phyloP scores from a whole-genome alignment of 2,113 vertebrate genomes.

The Syngnathoides biaculeatus region DNA sequence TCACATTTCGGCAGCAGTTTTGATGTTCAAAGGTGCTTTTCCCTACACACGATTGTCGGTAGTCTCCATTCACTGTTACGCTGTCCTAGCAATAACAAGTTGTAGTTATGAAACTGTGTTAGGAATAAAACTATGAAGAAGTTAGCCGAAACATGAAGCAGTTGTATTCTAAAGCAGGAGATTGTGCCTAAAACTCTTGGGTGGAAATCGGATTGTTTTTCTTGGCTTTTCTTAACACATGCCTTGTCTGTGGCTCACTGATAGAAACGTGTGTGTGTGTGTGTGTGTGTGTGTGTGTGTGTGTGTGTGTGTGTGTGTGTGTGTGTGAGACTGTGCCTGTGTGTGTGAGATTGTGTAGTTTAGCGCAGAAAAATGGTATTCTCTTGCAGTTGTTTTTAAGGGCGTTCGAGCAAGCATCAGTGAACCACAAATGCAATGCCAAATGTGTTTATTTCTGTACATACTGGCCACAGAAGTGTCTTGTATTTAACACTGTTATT shows the following conservation, averaged over 20 bases:
- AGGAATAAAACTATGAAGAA: constrained; percentile 28
- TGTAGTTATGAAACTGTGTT: constrained; percentile 78
- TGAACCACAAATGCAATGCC: constrained; percentile 81
- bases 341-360: constrained; percentile 70
- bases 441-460: constrained; percentile 90
- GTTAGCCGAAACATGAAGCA: constrained; percentile 79
- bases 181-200: constrained; percentile 85
- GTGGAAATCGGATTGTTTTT: constrained; percentile 77
- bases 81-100: constrained; percentile 94
- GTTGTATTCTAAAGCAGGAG: constrained; percentile 82
- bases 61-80: constrained; percentile 84
- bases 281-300: constrained; percentile 63
- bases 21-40: constrained; percentile 86
- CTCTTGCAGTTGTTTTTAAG: constrained; percentile 64
- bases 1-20: constrained; percentile 76
- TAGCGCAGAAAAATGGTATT: constrained; percentile 70
- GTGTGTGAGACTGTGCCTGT: constrained; percentile 65
- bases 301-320: no score
- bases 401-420: constrained; percentile 66
- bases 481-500: constrained; percentile 97
- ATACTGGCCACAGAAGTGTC: constrained; percentile 88
- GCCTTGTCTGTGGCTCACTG: constrained; percentile 87
- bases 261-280: constrained; percentile 63
- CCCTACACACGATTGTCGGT: constrained; percentile 75
- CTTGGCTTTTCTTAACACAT: constrained; percentile 70